Base-by-base conservation (phyloP, 2,113 vertebrate species). In the Calyptommatus sinebrachiatus region DNA sequence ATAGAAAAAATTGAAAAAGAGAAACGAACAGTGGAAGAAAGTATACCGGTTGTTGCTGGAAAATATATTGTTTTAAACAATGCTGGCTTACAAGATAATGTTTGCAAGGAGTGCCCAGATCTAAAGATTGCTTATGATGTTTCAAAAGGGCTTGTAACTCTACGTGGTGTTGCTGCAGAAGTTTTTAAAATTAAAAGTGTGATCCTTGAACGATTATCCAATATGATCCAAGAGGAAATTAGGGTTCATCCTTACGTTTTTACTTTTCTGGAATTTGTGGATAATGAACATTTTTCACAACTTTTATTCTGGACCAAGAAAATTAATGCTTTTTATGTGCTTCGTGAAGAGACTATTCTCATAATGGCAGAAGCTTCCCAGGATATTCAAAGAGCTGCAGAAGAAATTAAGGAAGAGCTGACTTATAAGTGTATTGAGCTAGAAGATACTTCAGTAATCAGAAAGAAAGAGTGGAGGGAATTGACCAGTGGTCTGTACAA, bases 111-210 rank as follows among this genome's bases (percentile, higher is more conserved):
- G 1, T 95, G 90, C 85, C 96, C 96, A 70, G 92, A 94, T 0
- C 83, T 98, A 35, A 86, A 92, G 7, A 82, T 97, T 35, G 14
- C 18, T 26, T 96, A 94, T 0, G 77, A 93, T 41, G 1, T 1
- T 31, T 26, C 45, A 0, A 83, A 76, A 80, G 76, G 86, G 0
- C 12, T 70, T 4, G 2, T 98, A 77, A 83, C 6, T 2, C 10
- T 98, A 0, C 92, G 77, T 76, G 97, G 97, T 9, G 21, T 96
- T n/a, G 70, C 7, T 1, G 72, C 93, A 0, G 96, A 98, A 62
- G 93, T 97, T 74, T 91, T 94, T 57, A 86, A 87, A 90, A 88
- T 88, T 7, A 96, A 83, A 84, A 93, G 91, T 73, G 84, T 91
- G 6, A 91, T 98, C 81, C 78, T 91, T 0, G 90, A 95, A n/a